phyloP scores from a whole-genome alignment of 2,888 invertebrate genomes.

The Hyposoter dolosus region DNA sequence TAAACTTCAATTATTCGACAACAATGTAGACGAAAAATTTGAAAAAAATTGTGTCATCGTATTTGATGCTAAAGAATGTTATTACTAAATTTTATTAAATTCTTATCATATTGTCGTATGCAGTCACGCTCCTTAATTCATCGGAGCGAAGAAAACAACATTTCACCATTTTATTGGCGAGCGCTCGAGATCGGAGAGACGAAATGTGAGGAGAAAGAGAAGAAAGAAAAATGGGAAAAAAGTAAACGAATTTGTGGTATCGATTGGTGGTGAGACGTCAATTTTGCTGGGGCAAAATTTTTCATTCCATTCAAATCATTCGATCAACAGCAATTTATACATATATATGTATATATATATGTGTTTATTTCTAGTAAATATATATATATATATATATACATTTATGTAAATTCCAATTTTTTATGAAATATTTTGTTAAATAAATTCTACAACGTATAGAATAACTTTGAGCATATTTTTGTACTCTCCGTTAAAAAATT shows the following conservation, averaged over 20 bases:
- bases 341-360: conserved; percentile 52
- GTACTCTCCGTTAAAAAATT: background rate
- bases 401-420: conserved; percentile 66
- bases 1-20: no score
- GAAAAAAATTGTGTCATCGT: no score
- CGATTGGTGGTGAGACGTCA: background rate
- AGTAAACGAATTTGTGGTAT: conserved; percentile 15
- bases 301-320: conserved; percentile 42
- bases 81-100: no score
- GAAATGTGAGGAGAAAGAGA: background rate
- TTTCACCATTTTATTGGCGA: conserved; percentile 34
- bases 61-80: no score
- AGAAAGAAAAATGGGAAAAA: background rate
- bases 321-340: conserved; percentile 55
- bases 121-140: conserved; percentile 63
- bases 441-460: conserved; percentile 61
- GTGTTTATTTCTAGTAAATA: conserved; percentile 5
- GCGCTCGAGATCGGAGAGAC: conserved; percentile 16
- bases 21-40: no score
- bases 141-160: background rate
- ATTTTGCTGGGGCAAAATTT: conserved; percentile 29
- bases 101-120: no score
- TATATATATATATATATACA: conserved; percentile 42
- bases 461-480: background rate
- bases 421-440: conserved; percentile 68